Percentiles rank a stretch among this genome's conserved stretches.
phyloP scores from a whole-genome alignment of 2,797 vertebrate species.

The Thamnophis elegans region DNA sequence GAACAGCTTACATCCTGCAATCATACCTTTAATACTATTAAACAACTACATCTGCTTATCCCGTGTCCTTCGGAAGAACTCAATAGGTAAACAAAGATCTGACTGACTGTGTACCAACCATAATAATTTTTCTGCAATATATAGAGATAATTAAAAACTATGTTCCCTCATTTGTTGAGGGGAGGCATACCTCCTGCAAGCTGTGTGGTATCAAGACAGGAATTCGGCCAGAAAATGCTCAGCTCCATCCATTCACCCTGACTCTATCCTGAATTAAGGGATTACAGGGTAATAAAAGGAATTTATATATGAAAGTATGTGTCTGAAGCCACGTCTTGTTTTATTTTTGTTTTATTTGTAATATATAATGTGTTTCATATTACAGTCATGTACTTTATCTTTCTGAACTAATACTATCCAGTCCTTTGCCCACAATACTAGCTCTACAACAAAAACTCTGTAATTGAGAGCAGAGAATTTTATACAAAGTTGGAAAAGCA shows the following conservation, averaged over 20 bases:
- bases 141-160: not conserved
- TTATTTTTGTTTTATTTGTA: not conserved
- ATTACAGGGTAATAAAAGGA: not conserved
- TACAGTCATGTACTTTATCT: not conserved
- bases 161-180: not conserved
- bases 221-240: not conserved
- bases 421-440: not conserved
- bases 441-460: not conserved
- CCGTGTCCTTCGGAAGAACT: not conserved
- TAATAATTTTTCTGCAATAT: not conserved
- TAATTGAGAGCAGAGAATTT: not conserved
- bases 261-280: not conserved
- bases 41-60: not conserved
- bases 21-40: not conserved
- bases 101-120: not conserved
- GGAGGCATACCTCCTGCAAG: not conserved
- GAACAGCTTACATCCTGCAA: not conserved
- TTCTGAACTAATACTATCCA: not conserved
- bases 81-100: not conserved
- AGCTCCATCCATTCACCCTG: not conserved
- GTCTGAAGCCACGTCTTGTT: not conserved
- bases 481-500: not conserved
- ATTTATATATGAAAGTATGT: not conserved
- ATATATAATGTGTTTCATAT: not conserved
- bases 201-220: not conserved